Conservation (phyloP, 1,140 invertebrate genomes). For the Fopius arisanus region DNA sequence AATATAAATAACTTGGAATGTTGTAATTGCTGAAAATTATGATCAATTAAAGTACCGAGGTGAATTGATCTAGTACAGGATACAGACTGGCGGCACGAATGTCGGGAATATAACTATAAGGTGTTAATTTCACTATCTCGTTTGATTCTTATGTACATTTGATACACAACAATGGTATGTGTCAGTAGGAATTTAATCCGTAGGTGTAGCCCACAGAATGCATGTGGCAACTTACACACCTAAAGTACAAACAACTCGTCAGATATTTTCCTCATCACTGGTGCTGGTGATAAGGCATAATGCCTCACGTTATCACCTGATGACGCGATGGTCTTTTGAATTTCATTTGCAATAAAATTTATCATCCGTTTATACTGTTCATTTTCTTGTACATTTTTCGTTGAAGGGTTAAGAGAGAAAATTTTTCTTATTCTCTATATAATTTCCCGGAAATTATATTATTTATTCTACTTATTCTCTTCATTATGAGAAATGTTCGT, state of each 20-base stretch:
- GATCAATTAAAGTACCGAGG: background rate
- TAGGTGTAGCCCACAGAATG: background rate
- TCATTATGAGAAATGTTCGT: background rate
- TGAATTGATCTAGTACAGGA: conserved; percentile 26
- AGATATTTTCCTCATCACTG: background rate
- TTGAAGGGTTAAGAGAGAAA: background rate
- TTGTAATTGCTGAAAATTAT: too few species aligned
- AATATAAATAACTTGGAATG: too few species aligned
- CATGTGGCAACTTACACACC: background rate
- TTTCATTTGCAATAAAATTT: background rate
- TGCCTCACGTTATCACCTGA: background rate
- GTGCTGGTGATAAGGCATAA: background rate
- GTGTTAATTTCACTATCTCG: conserved; percentile 26
- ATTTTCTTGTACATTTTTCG: background rate
- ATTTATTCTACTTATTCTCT: background rate
- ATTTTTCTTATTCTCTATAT: background rate
- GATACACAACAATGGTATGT: background rate
- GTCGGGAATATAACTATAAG: background rate
- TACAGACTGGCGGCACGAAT: conserved; percentile 13
- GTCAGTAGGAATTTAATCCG: background rate
- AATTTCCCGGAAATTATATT: background rate
- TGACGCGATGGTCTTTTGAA: background rate
- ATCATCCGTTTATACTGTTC: background rate
- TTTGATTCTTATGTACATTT: conserved; percentile 7
- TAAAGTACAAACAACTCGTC: background rate